Conservation (phyloP, 2,888 invertebrate species). For the Catocala fraxini region DNA sequence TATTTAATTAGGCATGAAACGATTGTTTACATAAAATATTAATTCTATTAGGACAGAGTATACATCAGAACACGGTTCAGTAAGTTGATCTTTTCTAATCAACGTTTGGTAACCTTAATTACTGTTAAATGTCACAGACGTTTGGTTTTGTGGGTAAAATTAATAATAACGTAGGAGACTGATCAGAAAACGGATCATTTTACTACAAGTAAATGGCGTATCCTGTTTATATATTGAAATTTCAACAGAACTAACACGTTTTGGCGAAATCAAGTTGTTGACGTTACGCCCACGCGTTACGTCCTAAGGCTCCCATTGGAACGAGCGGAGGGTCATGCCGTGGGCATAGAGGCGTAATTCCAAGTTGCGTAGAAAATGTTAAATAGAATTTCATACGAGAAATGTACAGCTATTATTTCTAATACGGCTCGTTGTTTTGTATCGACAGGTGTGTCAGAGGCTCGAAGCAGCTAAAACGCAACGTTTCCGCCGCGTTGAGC, state of each 20-base stretch:
- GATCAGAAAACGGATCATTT: constrained; percentile 2
- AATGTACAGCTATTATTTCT: constrained; percentile 11
- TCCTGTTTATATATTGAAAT: constrained; percentile 15
- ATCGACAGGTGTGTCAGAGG: constrained; percentile 46
- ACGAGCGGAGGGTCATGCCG: neutral
- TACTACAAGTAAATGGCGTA: constrained; percentile 8
- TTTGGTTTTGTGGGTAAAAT: neutral
- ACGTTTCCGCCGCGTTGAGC: constrained; percentile 51
- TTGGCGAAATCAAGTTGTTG: constrained; percentile 16
- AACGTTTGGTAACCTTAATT: neutral
- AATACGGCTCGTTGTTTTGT: constrained; percentile 19
- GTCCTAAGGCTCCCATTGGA: constrained; percentile 36
- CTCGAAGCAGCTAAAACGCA: constrained; percentile 38
- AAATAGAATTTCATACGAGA: constrained; percentile 3
- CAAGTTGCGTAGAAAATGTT: neutral
- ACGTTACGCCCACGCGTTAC: constrained; percentile 29
- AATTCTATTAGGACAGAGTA: too few relatives aligned
- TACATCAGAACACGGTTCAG: neutral
- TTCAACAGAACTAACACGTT: constrained; percentile 18
- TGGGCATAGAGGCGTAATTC: constrained; percentile 8
- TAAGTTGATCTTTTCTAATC: neutral
- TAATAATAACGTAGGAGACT: constrained; percentile 5
- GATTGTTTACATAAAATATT: too few relatives aligned
- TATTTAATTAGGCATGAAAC: too few relatives aligned
- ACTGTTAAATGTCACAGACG: neutral